These are phyloP conservation scores for Lordiphosa fenestrarum DNA, from an alignment of 2,888 invertebrate genomes.

Conservation along the genomic window DNA sequence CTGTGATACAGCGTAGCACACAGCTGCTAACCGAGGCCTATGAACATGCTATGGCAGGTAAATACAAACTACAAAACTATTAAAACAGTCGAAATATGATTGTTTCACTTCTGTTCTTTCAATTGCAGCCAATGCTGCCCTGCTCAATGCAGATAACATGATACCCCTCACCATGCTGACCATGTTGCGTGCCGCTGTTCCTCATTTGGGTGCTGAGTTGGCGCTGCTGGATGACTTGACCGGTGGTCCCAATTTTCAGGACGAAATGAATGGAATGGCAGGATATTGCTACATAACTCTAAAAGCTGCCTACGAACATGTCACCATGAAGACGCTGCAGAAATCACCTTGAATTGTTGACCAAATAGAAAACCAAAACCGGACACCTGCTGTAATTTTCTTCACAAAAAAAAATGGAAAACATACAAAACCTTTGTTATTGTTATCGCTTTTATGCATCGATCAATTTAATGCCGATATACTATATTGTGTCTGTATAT, in stretches of 20 bases:
- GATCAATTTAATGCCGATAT: conserved; percentile 35
- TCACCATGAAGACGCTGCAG: conserved; percentile 67
- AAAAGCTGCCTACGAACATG: conserved; percentile 79
- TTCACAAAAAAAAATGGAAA: too few relatives aligned
- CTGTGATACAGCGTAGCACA: conserved; percentile 79
- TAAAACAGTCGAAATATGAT: background rate
- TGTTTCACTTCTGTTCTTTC: background rate
- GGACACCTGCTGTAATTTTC: conserved; percentile 11
- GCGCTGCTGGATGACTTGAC: conserved; percentile 79
- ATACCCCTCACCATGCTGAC: conserved; percentile 79
- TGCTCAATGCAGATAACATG: conserved; percentile 78
- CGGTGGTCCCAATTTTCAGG: conserved; percentile 78
- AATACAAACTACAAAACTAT: conserved; percentile 2
- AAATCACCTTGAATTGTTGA: conserved; percentile 39
- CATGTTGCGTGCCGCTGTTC: conserved; percentile 78
- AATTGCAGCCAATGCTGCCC: conserved; percentile 64
- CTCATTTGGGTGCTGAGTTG: conserved; percentile 80
- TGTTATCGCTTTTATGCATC: conserved; percentile 50
- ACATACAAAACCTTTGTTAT: conserved; percentile 16
- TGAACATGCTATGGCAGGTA: conserved; percentile 72
- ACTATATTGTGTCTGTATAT: conserved; percentile 22
- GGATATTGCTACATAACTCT: conserved; percentile 80
- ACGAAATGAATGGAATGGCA: conserved; percentile 79
- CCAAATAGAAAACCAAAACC: background rate
- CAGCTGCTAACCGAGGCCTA: conserved; percentile 78